Percentiles rank a stretch among this genome's conserved stretches.
Conservation (phyloP, 1,140 invertebrate species). For the Hyles vespertilio region DNA sequence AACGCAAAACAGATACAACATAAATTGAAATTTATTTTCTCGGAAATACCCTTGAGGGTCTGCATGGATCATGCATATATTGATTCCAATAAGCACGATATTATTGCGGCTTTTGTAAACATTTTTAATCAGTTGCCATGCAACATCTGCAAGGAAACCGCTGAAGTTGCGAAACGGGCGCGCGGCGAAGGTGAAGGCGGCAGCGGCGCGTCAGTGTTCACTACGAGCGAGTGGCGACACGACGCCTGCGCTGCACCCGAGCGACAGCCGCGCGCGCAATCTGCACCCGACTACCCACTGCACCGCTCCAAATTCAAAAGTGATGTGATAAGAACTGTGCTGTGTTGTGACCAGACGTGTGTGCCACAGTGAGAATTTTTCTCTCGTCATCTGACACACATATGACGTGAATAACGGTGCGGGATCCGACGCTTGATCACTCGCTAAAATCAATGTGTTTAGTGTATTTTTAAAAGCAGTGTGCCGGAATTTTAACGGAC, state of each 20-base stretch:
- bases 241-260: constrained; percentile 43
- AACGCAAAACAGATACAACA: neutral
- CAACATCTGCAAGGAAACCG: constrained; percentile 65
- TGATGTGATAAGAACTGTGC: constrained; percentile 39
- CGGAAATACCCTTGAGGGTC: neutral
- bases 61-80: neutral
- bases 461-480: constrained; percentile 63
- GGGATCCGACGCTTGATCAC: constrained; percentile 61
- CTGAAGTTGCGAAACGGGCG: constrained; percentile 58
- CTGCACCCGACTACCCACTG: constrained; percentile 12
- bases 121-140: constrained; percentile 67
- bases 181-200: constrained; percentile 58
- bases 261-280: constrained; percentile 52
- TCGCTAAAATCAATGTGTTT: constrained; percentile 67
- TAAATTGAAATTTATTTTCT: neutral
- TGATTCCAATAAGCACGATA: neutral
- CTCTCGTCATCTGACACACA: constrained; percentile 61
- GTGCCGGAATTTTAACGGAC: constrained; percentile 71
- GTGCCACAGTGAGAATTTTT: constrained; percentile 42
- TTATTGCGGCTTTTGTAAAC: constrained; percentile 6
- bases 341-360: constrained; percentile 48
- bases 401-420: constrained; percentile 71
- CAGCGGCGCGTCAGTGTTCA: constrained; percentile 56
- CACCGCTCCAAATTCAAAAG: constrained; percentile 32
- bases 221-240: constrained; percentile 57